These are phyloP conservation scores for Hormiphora californensis DNA, from an alignment of 37 sponge, comb jelly and placozoan species.

Conservation along the genomic window DNA sequence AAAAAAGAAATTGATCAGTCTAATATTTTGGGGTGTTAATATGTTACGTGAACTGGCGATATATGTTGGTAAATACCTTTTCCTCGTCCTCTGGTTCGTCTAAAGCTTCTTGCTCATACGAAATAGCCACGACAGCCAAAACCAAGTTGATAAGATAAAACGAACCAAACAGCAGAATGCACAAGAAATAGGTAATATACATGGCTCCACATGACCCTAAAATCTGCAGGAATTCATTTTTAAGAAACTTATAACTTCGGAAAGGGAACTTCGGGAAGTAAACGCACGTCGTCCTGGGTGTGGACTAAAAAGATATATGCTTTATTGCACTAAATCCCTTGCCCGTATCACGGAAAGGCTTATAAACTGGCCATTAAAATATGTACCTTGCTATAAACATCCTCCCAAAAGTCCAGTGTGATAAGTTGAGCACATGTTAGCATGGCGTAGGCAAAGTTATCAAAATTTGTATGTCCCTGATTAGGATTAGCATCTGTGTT, in stretches of 20 bases:
- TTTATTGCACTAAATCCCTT: no score
- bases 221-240: no score
- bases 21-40: no score
- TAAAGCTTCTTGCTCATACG: conserved; percentile 55
- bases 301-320: no score
- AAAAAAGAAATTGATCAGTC: no score
- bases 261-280: no score
- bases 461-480: neutral
- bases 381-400: conserved; percentile 54
- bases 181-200: conserved; percentile 54
- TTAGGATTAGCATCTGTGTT: conserved; percentile 16
- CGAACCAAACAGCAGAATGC: conserved; percentile 56
- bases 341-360: no score
- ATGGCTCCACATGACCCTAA: conserved; percentile 15
- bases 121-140: conserved; percentile 54
- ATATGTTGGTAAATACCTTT: neutral
- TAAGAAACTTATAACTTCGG: no score
- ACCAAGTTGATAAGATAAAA: conserved; percentile 57
- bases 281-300: no score
- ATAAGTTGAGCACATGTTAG: conserved; percentile 55
- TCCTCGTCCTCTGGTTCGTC: neutral
- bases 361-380: neutral
- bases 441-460: conserved; percentile 44
- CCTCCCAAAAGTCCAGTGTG: conserved; percentile 58
- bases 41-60: no score